These are phyloP conservation scores for Melolontha melolontha DNA, from an alignment of 2,888 invertebrate species.

Conservation along the genomic window DNA sequence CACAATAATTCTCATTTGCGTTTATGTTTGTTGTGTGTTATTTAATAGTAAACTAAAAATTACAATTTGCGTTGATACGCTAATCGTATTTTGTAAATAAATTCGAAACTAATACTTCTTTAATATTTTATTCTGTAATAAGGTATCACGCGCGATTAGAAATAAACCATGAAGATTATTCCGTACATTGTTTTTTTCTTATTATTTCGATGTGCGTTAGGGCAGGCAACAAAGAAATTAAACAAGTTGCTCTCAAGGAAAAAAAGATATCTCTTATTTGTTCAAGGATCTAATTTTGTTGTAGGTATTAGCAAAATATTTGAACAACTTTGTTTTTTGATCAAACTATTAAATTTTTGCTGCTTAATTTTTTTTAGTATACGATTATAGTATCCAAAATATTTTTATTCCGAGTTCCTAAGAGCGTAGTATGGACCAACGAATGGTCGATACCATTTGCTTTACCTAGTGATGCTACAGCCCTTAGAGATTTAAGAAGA, in stretches of 20 bases:
- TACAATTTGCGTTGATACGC: no score
- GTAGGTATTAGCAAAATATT: constrained; percentile 51
- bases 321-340: not conserved
- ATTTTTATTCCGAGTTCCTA: constrained; percentile 69
- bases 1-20: no score
- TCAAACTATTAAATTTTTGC: not conserved
- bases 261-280: constrained; percentile 67
- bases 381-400: constrained; percentile 71
- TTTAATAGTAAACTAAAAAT: no score
- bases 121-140: no score
- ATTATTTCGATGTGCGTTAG: not conserved
- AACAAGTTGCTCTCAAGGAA: constrained; percentile 60
- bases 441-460: constrained; percentile 73
- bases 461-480: constrained; percentile 64
- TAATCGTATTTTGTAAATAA: not conserved
- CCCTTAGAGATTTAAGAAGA: constrained; percentile 60
- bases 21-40: no score
- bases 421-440: constrained; percentile 70
- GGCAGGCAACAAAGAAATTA: constrained; percentile 18
- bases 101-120: no score
- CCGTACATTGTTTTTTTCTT: not conserved
- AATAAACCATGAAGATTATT: no score
- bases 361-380: constrained; percentile 63
- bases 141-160: no score
- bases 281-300: constrained; percentile 65